Evolutionary conservation across 2,888 invertebrate genomes (phyloP).

Genomic region (Epinotia ramella): DNA sequence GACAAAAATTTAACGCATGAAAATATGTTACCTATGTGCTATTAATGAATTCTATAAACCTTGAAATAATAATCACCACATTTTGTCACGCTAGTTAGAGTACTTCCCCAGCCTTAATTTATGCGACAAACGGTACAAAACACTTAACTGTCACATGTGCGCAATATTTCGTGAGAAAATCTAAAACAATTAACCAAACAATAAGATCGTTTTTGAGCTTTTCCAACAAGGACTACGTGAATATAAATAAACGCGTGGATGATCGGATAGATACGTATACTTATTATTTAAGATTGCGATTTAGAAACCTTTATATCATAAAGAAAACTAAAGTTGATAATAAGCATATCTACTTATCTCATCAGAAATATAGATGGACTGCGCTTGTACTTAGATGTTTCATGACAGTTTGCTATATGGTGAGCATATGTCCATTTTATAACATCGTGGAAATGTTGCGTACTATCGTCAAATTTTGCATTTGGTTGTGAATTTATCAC

Average conservation of each 20-base stretch:
- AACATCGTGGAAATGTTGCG: not conserved
- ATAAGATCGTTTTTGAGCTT: not conserved
- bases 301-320: not conserved
- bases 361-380: not conserved
- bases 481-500: not conserved
- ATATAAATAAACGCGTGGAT: not conserved
- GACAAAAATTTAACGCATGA: not conserved
- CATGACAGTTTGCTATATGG: no score
- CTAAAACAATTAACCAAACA: not conserved
- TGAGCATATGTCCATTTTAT: not conserved
- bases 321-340: no score
- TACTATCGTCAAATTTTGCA: not conserved
- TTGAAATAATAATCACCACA: constrained; percentile 23
- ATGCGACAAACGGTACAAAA: constrained; percentile 11
- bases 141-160: constrained; percentile 7
- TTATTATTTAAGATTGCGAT: not conserved
- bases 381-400: not conserved
- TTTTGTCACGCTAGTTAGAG: constrained; percentile 25
- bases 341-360: no score
- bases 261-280: no score
- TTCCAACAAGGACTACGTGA: not conserved
- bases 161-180: constrained; percentile 4
- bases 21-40: not conserved
- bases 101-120: constrained; percentile 12
- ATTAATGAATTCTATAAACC: constrained; percentile 1